Base-by-base conservation (phyloP, 1,140 invertebrate species). In the Brachystomella parvula region DNA sequence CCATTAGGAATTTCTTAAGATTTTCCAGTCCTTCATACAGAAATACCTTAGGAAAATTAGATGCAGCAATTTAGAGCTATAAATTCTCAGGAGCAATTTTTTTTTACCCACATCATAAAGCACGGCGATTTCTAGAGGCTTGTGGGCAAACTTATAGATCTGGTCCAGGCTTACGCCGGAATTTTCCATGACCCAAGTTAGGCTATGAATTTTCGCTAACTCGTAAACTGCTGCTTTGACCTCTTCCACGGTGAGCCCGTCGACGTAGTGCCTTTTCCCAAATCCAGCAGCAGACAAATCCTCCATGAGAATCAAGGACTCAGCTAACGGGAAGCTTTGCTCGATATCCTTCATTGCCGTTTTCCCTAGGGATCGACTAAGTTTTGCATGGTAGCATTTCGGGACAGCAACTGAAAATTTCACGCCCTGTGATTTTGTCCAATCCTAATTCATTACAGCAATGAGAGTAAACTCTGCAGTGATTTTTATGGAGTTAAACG, bases 151-250 rank as follows among this genome's bases (percentile, higher is more conserved):
- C n/a, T n/a, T n/a, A n/a, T n/a, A n/a, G n/a, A n/a, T n/a, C n/a
- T n/a, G n/a, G n/a, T n/a, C n/a, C n/a, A n/a, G n/a, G n/a, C n/a
- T n/a, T n/a, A n/a, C n/a, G n/a, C n/a, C n/a, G n/a, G n/a, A n/a
- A n/a, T n/a, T 66, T 63, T 71, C 65, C 62, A 62, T 68, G 17
- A 66, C 58, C 71, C 71, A 72, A 26, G 86, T 87, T 0, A 88
- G 77, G 0, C 86, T 86, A 75, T 90, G 89, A 1, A 90, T 77
- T 63, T 81, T 77, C 0, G 88, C 87, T 3, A 89, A 84, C 0
- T 87, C 83, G 47, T 82, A 80, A 1, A 90, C 77, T 0, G 88
- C 88, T 0, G 86, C 81, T 66, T 79, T 78, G 1, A 84, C 81
- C 71, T 89, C 83, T 17, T 82, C 79, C 19, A 86, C 78, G 2